Evolutionary conservation across 2,797 vertebrate species (phyloP), one percentile per base, ranked within the genome.

Genomic region (Champsocephalus esox): DNA sequence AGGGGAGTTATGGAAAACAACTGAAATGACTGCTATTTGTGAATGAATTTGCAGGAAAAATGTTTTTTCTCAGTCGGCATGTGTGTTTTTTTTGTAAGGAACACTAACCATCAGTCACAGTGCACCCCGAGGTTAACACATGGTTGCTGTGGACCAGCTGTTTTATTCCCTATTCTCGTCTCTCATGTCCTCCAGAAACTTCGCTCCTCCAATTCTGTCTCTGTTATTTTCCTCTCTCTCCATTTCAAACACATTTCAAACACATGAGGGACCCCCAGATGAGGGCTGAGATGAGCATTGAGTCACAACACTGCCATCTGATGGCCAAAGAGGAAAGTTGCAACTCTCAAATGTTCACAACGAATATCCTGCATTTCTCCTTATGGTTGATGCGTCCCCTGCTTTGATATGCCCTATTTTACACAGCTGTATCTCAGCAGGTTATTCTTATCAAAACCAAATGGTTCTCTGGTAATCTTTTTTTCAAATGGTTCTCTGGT

Each of bases 241-340:
- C 9, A 14, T 43, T 46, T 76, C 21, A 21, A 21, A 21, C 21
- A 21, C 21, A 21, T 4, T n/a, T 41, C 38, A 5, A 9, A 28
- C 34, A 16, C 57, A 54, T 51, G 10, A 21, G 54, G 43, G 1
- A 21, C 12, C 38, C 12, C 9, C 28, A 28, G 28, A 28, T 28
- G 0, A 16, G 0, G 5, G 21, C 43, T 54, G 43, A 62, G 52
- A 51, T 21, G 19, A 65, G 48, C 60, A 59, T 80, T 62, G 45
- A 82, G 78, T 41, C 58, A 50, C 84, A 76, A 72, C 75, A 67
- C 76, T 83, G 66, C 82, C 84, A 73, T 79, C 86, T 81, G 5
- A 5, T 72, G 91, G 89, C 9, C 43, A 60, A 9, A 0, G 0
- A 0, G 0, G 5, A 12, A 9, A 49, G 60, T 17, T 45, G 24